These are phyloP conservation scores for Ochropleura plecta DNA, from an alignment of 2,888 invertebrate species.

Conservation along the genomic window DNA sequence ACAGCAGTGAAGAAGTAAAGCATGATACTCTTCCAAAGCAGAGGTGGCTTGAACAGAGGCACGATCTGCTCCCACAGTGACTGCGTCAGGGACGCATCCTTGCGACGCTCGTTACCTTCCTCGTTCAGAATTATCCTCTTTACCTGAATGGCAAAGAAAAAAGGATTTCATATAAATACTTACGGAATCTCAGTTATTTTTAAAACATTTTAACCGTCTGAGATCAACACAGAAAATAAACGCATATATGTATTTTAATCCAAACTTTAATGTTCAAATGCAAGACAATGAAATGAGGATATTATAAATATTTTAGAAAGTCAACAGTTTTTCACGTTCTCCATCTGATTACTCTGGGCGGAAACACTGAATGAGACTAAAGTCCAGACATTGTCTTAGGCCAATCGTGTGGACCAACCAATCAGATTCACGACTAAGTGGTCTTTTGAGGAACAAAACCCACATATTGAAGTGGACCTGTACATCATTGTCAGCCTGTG, in stretches of 20 bases:
- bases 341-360: neutral
- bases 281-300: neutral
- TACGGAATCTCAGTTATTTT: neutral
- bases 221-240: neutral
- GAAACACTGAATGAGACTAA: neutral
- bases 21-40: slow-evolving; percentile 85
- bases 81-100: slow-evolving; percentile 74
- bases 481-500: too few species aligned
- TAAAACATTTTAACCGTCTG: neutral
- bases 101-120: slow-evolving; percentile 57
- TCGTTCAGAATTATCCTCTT: slow-evolving; percentile 70
- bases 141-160: slow-evolving; percentile 62
- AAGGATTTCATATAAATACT: neutral
- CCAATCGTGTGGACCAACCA: neutral
- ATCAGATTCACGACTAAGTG: neutral
- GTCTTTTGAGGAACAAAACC: neutral
- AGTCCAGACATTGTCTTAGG: neutral
- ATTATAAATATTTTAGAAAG: neutral
- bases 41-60: slow-evolving; percentile 86
- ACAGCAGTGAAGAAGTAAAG: slow-evolving; percentile 89
- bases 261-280: neutral
- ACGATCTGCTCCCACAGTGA: slow-evolving; percentile 87
- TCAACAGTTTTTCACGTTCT: neutral
- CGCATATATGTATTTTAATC: neutral
- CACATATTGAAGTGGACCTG: neutral